Evolutionary conservation across 1,140 invertebrate species (phyloP).

Genomic region (Octopus sinensis): DNA sequence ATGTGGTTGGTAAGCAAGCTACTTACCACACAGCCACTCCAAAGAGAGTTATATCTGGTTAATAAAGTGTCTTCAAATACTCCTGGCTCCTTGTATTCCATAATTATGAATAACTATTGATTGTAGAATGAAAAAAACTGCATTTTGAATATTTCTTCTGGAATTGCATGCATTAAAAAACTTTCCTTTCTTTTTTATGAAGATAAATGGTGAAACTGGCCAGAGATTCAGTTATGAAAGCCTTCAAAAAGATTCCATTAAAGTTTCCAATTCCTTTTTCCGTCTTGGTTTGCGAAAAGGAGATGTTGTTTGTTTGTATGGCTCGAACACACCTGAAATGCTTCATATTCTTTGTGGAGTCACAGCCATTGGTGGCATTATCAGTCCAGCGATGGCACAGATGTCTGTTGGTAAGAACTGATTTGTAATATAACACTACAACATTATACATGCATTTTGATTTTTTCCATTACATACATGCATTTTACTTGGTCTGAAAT

Average conservation of each 20-base stretch:
- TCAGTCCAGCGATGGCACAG: slow-evolving; percentile 76
- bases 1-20: no score
- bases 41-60: no score
- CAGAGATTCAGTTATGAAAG: neutral
- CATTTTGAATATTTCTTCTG: no score
- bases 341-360: slow-evolving; percentile 68
- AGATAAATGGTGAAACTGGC: neutral
- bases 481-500: no score
- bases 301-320: slow-evolving; percentile 70
- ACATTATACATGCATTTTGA: no score
- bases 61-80: no score
- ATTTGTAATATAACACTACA: neutral
- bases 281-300: slow-evolving; percentile 64
- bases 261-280: neutral
- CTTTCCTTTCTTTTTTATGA: neutral
- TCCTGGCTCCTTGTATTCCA: no score
- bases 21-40: no score
- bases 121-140: no score
- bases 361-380: slow-evolving; percentile 67
- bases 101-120: no score
- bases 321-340: slow-evolving; percentile 78
- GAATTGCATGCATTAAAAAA: no score
- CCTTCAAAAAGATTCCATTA: neutral
- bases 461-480: no score
- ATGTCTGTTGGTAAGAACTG: slow-evolving; percentile 70